Percentiles rank a stretch among this genome's conserved stretches.
phyloP scores from a whole-genome alignment of 2,888 invertebrate species.

The Sisyra nigra region DNA sequence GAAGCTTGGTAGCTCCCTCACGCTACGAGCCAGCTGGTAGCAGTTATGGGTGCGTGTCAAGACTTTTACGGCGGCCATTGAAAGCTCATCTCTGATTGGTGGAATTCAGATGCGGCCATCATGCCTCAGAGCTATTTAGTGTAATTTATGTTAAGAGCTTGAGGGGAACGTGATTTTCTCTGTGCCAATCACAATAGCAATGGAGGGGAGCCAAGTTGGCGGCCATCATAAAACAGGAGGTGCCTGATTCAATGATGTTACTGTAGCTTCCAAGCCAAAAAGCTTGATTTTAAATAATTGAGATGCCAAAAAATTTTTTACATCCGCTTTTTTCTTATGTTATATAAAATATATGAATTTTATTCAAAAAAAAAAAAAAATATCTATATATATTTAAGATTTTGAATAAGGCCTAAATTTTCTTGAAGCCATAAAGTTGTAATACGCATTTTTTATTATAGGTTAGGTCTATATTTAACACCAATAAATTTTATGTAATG shows the following conservation, averaged over 20 bases:
- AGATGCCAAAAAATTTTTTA: no score
- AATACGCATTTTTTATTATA: background rate
- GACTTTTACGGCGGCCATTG: no score
- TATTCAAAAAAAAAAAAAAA: background rate
- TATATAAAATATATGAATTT: background rate
- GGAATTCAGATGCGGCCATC: conserved; percentile 29
- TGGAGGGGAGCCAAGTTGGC: conserved; percentile 16
- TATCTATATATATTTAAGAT: no score
- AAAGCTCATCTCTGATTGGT: conserved; percentile 23
- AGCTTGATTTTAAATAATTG: background rate
- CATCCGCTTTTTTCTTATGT: no score
- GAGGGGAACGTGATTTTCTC: no score
- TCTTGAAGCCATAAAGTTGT: no score
- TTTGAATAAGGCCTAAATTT: no score
- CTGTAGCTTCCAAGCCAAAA: background rate
- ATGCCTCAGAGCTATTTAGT: conserved; percentile 25
- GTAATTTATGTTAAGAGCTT: conserved; percentile 19
- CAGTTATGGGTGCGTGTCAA: no score
- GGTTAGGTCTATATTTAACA: background rate
- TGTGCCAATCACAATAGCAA: conserved; percentile 9
- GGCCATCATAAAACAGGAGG: conserved; percentile 26
- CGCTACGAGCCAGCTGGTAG: no score
- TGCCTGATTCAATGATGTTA: conserved; percentile 11
- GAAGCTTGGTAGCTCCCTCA: no score
- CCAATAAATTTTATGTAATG: no score